Percentiles rank a stretch among this genome's conserved stretches.
phyloP scores from a whole-genome alignment of 2,113 vertebrate species.

The Elanus axillaris region DNA sequence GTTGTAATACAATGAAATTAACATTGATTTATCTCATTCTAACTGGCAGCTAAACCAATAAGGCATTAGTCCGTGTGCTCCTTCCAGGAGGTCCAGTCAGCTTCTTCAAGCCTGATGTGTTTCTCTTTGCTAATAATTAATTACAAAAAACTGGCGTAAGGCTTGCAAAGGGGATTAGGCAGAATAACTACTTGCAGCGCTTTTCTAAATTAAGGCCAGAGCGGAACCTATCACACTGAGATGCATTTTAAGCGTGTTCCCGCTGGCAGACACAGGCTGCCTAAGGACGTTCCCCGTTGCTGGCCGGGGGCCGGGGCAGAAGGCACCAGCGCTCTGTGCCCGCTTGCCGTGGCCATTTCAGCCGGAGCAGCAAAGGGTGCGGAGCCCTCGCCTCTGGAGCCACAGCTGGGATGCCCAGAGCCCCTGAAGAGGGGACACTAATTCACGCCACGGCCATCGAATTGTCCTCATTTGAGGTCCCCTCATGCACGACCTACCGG shows the following conservation, averaged over 20 bases:
- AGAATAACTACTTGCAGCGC: background rate
- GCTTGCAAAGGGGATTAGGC: background rate
- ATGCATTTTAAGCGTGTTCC: background rate
- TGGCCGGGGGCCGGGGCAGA: background rate
- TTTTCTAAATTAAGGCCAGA: background rate
- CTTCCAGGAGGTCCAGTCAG: background rate
- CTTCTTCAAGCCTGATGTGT: background rate
- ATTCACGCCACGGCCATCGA: accelerated
- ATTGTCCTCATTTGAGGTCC: background rate
- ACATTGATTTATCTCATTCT: conserved; percentile 66
- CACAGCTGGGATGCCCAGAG: background rate
- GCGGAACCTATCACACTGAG: background rate
- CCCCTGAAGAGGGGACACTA: background rate
- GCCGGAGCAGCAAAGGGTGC: background rate
- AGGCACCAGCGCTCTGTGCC: background rate
- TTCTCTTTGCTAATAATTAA: conserved; percentile 48
- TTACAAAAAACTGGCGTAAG: background rate
- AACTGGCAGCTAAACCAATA: conserved; percentile 51
- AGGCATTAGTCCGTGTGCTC: background rate
- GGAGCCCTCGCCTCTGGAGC: background rate
- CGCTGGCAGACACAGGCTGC: background rate
- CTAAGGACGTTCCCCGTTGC: background rate
- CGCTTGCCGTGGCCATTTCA: accelerated
- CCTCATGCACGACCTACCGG: background rate
- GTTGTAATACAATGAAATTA: conserved; percentile 70